phyloP scores from a whole-genome alignment of 2,113 vertebrate genomes.

The Blennius ocellaris region DNA sequence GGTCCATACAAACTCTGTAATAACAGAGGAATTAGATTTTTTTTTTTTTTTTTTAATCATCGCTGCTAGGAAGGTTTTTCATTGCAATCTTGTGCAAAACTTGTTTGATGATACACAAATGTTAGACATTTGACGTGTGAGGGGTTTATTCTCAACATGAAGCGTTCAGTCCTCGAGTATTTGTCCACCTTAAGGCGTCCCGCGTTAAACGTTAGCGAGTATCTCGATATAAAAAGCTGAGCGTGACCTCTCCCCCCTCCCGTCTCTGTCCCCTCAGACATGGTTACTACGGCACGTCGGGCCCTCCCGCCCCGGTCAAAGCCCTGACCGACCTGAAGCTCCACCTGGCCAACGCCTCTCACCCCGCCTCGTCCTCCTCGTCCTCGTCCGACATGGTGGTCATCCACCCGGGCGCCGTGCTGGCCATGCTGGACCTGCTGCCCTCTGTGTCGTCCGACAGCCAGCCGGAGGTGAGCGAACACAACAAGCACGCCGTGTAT shows the following conservation, averaged over 20 bases:
- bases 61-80: no score
- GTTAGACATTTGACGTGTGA: no score
- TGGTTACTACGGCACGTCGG: slow-evolving; percentile 89
- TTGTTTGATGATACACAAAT: no score
- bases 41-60: no score
- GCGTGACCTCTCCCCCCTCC: background rate
- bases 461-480: slow-evolving; percentile 91
- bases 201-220: no score
- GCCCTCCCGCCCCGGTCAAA: slow-evolving; percentile 86
- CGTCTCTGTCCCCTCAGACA: slow-evolving; percentile 82
- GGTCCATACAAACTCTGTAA: no score
- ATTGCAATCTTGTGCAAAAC: no score
- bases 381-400: slow-evolving; percentile 88
- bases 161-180: no score
- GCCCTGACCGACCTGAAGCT: slow-evolving; percentile 88
- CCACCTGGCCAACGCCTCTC: slow-evolving; percentile 80
- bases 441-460: slow-evolving; percentile 90
- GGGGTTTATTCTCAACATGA: no score
- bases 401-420: slow-evolving; percentile 95
- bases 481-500: background rate
- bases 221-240: no score
- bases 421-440: slow-evolving; percentile 95
- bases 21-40: no score
- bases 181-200: no score
- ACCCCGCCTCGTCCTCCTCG: slow-evolving; percentile 77